A percentile compares a stretch with the other conserved stretches of the same genome.
Conservation (phyloP, 2,797 vertebrate genomes). For the Peromyscus aztecus region DNA sequence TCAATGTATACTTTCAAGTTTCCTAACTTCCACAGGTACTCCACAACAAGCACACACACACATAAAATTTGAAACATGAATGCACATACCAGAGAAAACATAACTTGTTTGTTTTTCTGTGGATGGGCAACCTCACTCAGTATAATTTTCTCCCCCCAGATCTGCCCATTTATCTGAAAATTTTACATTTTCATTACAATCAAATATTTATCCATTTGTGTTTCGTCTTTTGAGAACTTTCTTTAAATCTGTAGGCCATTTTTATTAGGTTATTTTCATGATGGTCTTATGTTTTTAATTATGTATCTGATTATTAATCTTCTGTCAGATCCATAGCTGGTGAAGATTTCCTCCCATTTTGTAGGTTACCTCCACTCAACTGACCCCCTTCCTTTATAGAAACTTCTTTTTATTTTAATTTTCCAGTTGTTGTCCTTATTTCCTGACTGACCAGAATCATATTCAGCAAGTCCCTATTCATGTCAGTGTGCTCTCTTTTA, state of each 20-base stretch:
- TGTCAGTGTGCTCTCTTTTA: background rate
- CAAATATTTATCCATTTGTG: background rate
- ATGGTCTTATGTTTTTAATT: background rate
- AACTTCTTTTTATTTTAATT: background rate
- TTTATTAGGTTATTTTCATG: background rate
- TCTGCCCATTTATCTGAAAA: background rate
- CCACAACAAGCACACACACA: background rate
- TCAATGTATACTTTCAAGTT: background rate
- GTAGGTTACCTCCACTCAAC: background rate
- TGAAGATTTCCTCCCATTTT: background rate
- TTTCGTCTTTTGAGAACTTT: background rate
- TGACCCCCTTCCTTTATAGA: no score
- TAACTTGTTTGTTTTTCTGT: background rate
- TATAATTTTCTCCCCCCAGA: background rate
- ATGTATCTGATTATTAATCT: background rate
- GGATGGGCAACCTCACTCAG: background rate
- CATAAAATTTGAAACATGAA: background rate
- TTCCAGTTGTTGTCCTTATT: background rate
- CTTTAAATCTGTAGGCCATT: background rate
- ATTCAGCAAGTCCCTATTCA: background rate
- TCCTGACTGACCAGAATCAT: no score
- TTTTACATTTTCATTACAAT: background rate
- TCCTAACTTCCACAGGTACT: background rate
- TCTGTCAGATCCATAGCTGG: no score
- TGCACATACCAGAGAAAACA: background rate